These are phyloP conservation scores for Parauchenoglanis ngamensis DNA, from an alignment of 2,797 vertebrate genomes.

Conservation along the genomic window DNA sequence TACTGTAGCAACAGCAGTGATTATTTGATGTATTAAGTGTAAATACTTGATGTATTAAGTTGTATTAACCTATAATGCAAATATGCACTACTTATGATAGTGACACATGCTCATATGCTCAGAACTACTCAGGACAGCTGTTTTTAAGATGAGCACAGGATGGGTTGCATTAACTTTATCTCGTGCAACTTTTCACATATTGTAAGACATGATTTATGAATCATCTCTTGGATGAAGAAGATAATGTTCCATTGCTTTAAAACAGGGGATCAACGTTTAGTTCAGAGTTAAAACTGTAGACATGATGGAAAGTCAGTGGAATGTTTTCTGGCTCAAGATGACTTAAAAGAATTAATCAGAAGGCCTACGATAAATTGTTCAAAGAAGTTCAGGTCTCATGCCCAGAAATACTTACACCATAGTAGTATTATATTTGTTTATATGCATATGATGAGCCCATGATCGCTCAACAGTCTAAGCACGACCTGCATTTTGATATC, in stretches of 20 bases:
- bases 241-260: slow-evolving; percentile 15
- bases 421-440: not conserved
- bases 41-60: too few species aligned
- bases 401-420: not conserved
- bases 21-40: not conserved
- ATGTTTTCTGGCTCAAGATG: slow-evolving; percentile 16
- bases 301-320: slow-evolving; percentile 22
- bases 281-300: not conserved
- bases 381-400: not conserved
- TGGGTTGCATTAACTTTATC: not conserved
- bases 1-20: not conserved
- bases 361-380: not conserved
- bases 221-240: slow-evolving; percentile 1
- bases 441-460: not conserved
- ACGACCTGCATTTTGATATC: not conserved
- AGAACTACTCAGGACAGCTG: not conserved
- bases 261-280: not conserved
- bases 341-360: not conserved
- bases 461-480: not conserved
- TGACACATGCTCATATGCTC: not conserved
- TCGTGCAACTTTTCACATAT: slow-evolving; percentile 14
- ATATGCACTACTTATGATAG: not conserved
- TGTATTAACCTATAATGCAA: not conserved
- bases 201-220: slow-evolving; percentile 20
- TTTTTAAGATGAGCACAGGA: not conserved